phyloP scores from a whole-genome alignment of 2,888 invertebrate genomes.

The Xestia xanthographa region DNA sequence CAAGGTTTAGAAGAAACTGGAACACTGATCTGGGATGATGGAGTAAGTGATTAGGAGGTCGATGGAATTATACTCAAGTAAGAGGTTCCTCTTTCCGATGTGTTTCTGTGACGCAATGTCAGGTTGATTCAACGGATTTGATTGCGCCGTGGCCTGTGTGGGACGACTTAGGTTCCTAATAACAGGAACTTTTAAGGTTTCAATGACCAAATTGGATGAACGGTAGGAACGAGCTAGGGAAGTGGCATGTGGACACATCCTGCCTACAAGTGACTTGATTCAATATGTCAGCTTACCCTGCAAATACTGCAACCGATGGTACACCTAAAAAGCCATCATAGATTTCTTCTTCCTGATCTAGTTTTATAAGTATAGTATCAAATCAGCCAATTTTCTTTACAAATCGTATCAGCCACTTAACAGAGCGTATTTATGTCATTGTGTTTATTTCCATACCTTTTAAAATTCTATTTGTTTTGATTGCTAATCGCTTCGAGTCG shows the following conservation, averaged over 20 bases:
- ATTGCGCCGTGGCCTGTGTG: conserved; percentile 11
- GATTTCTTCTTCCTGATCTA: neutral
- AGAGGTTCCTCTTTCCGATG: neutral
- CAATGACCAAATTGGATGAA: conserved; percentile 55
- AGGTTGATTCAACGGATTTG: conserved; percentile 25
- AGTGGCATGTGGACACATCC: conserved; percentile 43
- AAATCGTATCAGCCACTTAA: conserved; percentile 41
- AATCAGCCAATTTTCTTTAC: conserved; percentile 19
- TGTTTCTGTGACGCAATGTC: neutral
- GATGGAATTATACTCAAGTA: conserved; percentile 1
- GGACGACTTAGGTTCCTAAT: conserved; percentile 48
- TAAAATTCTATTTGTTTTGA: conserved; percentile 71
- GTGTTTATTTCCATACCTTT: conserved; percentile 62
- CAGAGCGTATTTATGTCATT: conserved; percentile 61
- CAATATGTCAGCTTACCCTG: conserved; percentile 26
- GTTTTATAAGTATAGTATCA: neutral
- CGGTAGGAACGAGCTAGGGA: conserved; percentile 44
- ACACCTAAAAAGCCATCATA: neutral
- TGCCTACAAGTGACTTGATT: conserved; percentile 35
- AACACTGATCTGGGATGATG: too few species aligned
- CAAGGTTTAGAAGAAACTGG: conserved; percentile 1
- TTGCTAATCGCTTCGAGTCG: conserved; percentile 70
- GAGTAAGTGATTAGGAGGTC: neutral
- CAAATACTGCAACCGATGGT: neutral
- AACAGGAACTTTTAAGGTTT: conserved; percentile 55